phyloP scores from a whole-genome alignment of 2,888 invertebrate genomes.

The Bombylius discolor region DNA sequence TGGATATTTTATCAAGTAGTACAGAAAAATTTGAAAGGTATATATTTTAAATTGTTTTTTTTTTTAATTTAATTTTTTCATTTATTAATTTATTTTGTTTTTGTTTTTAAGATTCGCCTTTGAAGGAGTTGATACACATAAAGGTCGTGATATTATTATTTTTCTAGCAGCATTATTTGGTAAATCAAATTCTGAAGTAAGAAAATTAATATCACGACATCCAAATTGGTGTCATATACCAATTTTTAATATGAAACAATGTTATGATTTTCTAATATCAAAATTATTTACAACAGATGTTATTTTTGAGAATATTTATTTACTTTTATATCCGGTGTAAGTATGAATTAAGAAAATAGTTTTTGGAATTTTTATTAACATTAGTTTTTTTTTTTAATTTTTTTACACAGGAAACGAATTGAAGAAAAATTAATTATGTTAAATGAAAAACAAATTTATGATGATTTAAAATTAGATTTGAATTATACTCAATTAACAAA shows the following conservation, averaged over 20 bases:
- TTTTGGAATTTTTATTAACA: background rate
- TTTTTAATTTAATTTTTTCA: background rate
- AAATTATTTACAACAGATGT: conserved; percentile 40
- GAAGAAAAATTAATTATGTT: conserved; percentile 26
- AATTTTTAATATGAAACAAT: conserved; percentile 44
- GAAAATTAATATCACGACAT: conserved; percentile 41
- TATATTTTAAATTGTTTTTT: conserved; percentile 7
- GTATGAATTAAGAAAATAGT: background rate
- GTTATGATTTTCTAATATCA: conserved; percentile 42
- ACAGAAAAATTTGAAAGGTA: conserved; percentile 35
- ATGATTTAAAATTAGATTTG: conserved; percentile 23
- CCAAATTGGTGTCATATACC: conserved; percentile 52
- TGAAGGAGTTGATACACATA: conserved; percentile 43
- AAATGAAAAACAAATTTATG: conserved; percentile 19
- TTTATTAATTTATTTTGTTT: background rate
- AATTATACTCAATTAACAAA: conserved; percentile 33
- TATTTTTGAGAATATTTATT: conserved; percentile 47
- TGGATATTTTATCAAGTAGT: conserved; percentile 36
- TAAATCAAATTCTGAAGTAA: conserved; percentile 23
- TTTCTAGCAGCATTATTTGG: conserved; percentile 35
- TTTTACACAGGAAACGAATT: conserved; percentile 25
- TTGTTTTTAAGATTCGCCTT: conserved; percentile 38
- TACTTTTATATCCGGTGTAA: conserved; percentile 59
- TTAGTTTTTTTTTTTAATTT: background rate
- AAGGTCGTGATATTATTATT: conserved; percentile 34